These are phyloP conservation scores for Polyommatus iphigenia DNA, from an alignment of 2,888 invertebrate species.

Conservation along the genomic window DNA sequence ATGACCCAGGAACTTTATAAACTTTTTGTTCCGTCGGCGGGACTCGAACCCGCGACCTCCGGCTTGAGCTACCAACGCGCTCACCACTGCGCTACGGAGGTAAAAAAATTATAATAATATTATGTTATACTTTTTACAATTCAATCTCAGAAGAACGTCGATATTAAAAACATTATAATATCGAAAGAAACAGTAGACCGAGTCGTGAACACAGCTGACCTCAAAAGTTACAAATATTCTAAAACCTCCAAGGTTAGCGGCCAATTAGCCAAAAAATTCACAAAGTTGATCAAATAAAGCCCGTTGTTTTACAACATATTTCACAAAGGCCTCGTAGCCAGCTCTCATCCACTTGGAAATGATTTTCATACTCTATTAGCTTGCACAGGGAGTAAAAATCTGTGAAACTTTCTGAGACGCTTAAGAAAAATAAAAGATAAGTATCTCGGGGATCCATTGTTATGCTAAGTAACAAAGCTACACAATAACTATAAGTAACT, in stretches of 20 bases:
- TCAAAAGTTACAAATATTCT: background rate
- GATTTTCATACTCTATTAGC: constrained; percentile 16
- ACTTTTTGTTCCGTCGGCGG: no score
- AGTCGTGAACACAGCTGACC: background rate
- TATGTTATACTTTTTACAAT: background rate
- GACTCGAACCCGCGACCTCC: no score
- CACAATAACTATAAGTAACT: no score
- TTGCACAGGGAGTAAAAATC: background rate
- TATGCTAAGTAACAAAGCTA: no score
- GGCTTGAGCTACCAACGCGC: no score
- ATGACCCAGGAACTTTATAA: no score
- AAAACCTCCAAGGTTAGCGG: background rate
- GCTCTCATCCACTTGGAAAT: constrained; percentile 8
- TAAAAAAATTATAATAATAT: no score
- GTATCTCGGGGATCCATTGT: background rate
- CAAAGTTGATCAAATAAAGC: background rate
- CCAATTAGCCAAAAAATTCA: constrained; percentile 16
- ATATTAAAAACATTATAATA: background rate
- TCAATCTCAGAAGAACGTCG: background rate
- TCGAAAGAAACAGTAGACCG: background rate
- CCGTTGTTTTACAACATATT: constrained; percentile 2
- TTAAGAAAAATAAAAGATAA: background rate
- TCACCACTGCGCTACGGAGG: no score
- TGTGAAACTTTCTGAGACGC: background rate
- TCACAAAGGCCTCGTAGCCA: constrained; percentile 1